These are phyloP conservation scores for Tragelaphus scriptus DNA, from an alignment of 2,113 vertebrate species.

Conservation along the genomic window DNA sequence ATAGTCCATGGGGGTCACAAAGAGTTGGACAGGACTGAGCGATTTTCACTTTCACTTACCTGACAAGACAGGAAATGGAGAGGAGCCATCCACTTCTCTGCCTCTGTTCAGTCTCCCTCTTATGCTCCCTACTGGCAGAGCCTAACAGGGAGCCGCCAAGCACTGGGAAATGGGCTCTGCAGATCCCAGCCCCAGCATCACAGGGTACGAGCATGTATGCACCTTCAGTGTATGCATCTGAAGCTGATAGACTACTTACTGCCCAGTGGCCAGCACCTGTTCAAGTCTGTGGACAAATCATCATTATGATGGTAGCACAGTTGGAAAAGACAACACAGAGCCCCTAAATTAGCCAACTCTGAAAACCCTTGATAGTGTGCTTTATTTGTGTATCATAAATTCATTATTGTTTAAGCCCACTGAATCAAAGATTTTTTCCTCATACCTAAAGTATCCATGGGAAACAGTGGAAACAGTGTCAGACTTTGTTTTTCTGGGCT, in stretches of 20 bases:
- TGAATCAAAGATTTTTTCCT: neutral
- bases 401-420: neutral
- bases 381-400: neutral
- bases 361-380: neutral
- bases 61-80: neutral
- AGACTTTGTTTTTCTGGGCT: too few species aligned
- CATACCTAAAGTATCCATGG: neutral
- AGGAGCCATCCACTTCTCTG: neutral
- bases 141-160: neutral
- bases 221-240: neutral
- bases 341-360: neutral
- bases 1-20: neutral
- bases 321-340: neutral
- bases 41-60: neutral
- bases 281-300: neutral
- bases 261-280: neutral
- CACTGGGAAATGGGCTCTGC: neutral
- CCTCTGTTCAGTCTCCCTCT: neutral
- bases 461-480: too few species aligned
- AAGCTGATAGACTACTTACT: neutral
- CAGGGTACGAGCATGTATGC: neutral
- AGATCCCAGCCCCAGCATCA: neutral
- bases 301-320: neutral
- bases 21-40: neutral
- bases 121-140: neutral